Conservation (phyloP, 2,888 invertebrate species). For the Taphrorychus bicolor region DNA sequence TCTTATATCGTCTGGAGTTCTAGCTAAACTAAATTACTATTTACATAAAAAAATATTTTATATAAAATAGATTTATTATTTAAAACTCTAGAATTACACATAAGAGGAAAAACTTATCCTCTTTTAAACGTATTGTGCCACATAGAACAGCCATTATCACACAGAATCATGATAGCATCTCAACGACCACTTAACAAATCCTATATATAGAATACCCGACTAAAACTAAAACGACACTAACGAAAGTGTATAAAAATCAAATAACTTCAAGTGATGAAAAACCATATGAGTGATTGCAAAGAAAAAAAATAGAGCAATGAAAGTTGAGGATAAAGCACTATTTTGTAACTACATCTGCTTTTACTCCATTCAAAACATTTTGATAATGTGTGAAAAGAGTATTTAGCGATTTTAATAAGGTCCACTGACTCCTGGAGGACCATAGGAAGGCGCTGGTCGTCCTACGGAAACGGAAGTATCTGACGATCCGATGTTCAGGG, state of each 20-base stretch:
- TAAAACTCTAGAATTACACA: background rate
- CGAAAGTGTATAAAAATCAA: background rate
- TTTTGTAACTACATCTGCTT: no score
- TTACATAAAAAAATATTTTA: background rate
- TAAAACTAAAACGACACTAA: background rate
- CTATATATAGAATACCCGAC: background rate
- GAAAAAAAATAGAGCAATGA: no score
- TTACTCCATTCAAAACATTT: no score
- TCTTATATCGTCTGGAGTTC: constrained; percentile 4
- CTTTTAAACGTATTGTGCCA: background rate
- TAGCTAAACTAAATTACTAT: background rate
- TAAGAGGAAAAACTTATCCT: background rate
- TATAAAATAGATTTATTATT: background rate
- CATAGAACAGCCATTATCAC: constrained; percentile 1
- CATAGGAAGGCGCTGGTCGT: constrained; percentile 60
- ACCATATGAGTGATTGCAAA: no score
- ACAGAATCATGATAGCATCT: constrained; percentile 2
- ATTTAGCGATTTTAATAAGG: constrained; percentile 27
- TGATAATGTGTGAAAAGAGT: background rate
- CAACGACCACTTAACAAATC: background rate
- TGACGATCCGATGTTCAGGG: background rate
- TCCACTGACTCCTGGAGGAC: constrained; percentile 55
- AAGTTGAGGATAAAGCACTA: no score
- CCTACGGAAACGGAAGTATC: constrained; percentile 39
- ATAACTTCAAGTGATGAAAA: background rate